Percentiles rank a stretch among this genome's conserved stretches.
Conservation (phyloP, 2,888 invertebrate genomes). For the Xylota sylvarum region DNA sequence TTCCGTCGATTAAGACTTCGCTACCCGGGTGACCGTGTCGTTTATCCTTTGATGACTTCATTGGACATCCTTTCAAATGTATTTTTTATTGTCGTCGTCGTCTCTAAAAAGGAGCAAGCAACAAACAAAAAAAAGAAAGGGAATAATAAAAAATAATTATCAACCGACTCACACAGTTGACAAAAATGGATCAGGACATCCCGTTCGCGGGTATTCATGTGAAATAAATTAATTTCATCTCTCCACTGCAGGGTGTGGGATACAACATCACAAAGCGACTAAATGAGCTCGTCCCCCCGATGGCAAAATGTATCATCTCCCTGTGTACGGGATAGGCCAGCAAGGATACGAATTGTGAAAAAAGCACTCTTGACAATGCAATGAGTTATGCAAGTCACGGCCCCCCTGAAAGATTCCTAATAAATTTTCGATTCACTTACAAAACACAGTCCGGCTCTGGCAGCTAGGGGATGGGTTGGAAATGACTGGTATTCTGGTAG, state of each 20-base stretch:
- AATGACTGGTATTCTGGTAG: conserved; percentile 47
- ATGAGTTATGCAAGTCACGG: conserved; percentile 77
- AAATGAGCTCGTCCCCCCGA: conserved; percentile 46
- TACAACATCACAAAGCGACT: conserved; percentile 48
- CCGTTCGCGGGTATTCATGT: conserved; percentile 65
- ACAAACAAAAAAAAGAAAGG: no score
- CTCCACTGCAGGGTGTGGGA: conserved; percentile 13
- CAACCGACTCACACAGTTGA: conserved; percentile 28
- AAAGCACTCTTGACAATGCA: conserved; percentile 69
- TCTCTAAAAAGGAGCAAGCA: conserved; percentile 43
- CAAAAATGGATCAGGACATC: conserved; percentile 35
- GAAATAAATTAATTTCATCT: conserved; percentile 73
- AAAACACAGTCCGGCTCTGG: conserved; percentile 10
- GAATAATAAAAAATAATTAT: conserved; percentile 45
- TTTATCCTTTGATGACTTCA: conserved; percentile 63
- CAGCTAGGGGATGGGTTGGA: conserved; percentile 22
- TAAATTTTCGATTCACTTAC: conserved; percentile 75
- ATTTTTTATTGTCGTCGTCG: conserved; percentile 34
- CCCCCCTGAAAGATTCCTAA: conserved; percentile 62
- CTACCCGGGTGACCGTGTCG: background rate
- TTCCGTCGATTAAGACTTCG: conserved; percentile 60
- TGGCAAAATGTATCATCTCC: conserved; percentile 61
- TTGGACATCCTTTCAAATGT: conserved; percentile 56
- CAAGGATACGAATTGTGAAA: conserved; percentile 7
- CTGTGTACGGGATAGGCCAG: conserved; percentile 1